Evolutionary conservation across 2,797 vertebrate genomes (phyloP), one percentile per base, ranked within the genome.

Genomic region (Sebastes baramenuke): DNA sequence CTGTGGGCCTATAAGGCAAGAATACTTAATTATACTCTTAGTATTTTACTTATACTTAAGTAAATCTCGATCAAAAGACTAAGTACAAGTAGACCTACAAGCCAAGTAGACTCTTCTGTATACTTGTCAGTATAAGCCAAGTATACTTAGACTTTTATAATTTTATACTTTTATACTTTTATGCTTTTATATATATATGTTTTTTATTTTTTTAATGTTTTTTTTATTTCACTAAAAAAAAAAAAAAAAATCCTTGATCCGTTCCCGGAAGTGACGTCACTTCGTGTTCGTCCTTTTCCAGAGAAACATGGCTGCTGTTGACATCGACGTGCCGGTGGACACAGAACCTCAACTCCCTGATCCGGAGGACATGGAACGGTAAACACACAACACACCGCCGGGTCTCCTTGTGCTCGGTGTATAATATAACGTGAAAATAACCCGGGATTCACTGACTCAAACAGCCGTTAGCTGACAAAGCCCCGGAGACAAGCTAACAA

Each of bases 301-400:
- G 89, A 90, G 90, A 95, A 97, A 97, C 94, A 98, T 98, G 97
- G 97, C 97, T 88, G 96, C 96, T 95, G 96, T 96, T 89, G 97
- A 97, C 89, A 97, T 97, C 93, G 97, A 98, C 92, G 94, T 98
- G 95, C 95, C 96, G 94, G 96, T 98, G 95, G 97, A 97, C 88
- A 90, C 93, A 77, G 95, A 95, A 36, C 24, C 83, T 16, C 87
- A 96, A 62, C 92, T 95, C 70, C 54, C 62, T 72, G 85, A 69
- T 58, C 70, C 83, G 29, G 95, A 93, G 5, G 96, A 96, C 38
- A 75, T 95, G 67, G 96, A 96, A 52, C 93, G 96, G 96, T 96
- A 90, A 89, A 72, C 36, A n/a, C 4, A 6, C 0, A 20, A 0
- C 0, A 52, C 0, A 56, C 0, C 1, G 1, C 3, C 1, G 56